Evolutionary conservation across 1,140 invertebrate species (phyloP), one percentile per base, ranked within the genome.

Genomic region (Drosophila mauritiana): DNA sequence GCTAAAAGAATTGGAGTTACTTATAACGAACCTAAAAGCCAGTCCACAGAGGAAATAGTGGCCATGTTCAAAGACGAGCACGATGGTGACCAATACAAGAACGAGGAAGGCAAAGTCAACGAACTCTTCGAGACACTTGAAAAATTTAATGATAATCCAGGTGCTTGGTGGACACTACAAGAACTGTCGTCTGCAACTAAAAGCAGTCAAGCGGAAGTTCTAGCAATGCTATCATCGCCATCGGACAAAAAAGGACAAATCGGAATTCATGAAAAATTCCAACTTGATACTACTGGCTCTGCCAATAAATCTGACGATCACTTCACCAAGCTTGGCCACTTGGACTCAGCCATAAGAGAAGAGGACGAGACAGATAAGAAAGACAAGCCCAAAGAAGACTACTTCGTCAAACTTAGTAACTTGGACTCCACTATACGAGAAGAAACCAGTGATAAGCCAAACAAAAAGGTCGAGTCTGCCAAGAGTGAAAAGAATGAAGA

Each of bases 1-100:
- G 4, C 0, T 4, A 15, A 39, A 5, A 22, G 6, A 4, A 12
- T 20, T 13, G 8, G 0, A 8, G n/a, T 37, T 5, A 17, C 2
- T 39, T 12, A 40, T 0, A 15, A 22, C 0, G n/a, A 20, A 13
- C 1, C 22, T 40, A 8, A 11, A 8, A 12, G 6, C 6, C 25
- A 49, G 61, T 12, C 37, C 8, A 68, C 64, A 5, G 25, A 51
- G 22, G 46, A 68, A 43, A 65, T 68, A 17, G 13, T 65, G 13
- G 46, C 59, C 4, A 37, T 52, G 59, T 52, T 68, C 27, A 12
- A 52, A 1, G 6, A 68, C 0, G 59, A 68, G 3, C 1, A 1
- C 13, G 36, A 13, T 15, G 5, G 4, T 17, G 37, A 51, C 2
- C 27, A 34, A 8, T 22, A 10, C 1, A 25, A 15, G 4, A 45